Base-by-base conservation (phyloP, 53 echinoderm and acorn worm species). In the Henricia sp. region DNA sequence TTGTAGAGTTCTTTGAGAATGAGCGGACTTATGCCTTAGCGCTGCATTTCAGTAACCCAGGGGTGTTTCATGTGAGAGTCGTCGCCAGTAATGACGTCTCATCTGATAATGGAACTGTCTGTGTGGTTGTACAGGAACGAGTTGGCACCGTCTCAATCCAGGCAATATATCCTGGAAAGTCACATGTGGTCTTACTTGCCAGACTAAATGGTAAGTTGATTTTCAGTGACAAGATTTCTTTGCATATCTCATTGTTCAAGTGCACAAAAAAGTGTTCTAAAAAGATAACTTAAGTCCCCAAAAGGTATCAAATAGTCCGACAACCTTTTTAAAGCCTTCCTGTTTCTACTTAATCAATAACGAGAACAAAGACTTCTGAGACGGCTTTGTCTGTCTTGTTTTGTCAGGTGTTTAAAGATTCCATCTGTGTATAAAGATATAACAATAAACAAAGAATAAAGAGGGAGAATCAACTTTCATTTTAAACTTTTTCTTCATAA, bases 1-100 rank as follows among this genome's bases (percentile, higher is more conserved):
- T 53, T 1, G 48, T 34, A 21, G 34, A 29, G 24, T 56, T 84
- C 14, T 9, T 71, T 3, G 29, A 35, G 3, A 58, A 36, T 10
- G 53, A 74, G 20, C 77, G 87, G 27, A 51, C 36, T 3, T 94
- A 84, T 55, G 24, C 77, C 19, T n/a, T 97, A 2, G 67, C 38
- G 10, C 70, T 71, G 21, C 55, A 28, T 20, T 19, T 90, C 25
- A 19, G 85, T 33, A 28, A 34, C 11, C n/a, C 77, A 14, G 94
- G 94, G 50, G 29, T 84, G 13, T 82, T 90, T 60, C 62, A 56
- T 30, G 70, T 88, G 41, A 94, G 84, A 37, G 71, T 97, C 13
- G 65, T 85, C 12, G 94, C 92, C 32, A 88, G 40, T 14, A 97
- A 97, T 62, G 59, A 85, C 32, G 67, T 97, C 28, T 97, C 97